A percentile compares a stretch with the other conserved stretches of the same genome.
These are phyloP conservation scores for Butorides virescens DNA, from an alignment of 2,113 vertebrate genomes.

Conservation along the genomic window DNA sequence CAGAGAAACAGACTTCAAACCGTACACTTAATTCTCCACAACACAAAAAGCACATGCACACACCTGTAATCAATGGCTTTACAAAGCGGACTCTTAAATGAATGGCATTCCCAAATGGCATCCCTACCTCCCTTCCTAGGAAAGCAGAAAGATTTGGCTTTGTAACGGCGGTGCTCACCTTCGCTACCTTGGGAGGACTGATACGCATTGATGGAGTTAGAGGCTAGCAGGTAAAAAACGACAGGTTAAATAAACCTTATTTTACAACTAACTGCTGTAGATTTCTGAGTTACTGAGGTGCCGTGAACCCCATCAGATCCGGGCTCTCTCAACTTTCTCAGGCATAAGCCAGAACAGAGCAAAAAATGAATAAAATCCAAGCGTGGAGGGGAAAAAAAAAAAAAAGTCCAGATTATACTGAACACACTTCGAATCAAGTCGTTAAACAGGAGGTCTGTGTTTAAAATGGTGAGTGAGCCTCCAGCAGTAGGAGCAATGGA, in stretches of 20 bases:
- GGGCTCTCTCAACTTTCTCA: background rate
- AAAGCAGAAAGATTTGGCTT: background rate
- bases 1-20: background rate
- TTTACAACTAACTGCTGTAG: background rate
- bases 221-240: background rate
- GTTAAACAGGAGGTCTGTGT: fast-evolving
- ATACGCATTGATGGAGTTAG: fast-evolving
- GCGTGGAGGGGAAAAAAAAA: background rate
- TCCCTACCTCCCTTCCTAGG: background rate
- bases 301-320: background rate
- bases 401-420: background rate
- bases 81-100: background rate
- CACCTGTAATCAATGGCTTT: background rate
- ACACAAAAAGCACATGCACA: background rate
- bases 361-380: background rate
- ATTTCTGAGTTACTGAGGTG: background rate
- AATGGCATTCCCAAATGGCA: background rate
- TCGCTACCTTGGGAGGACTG: background rate
- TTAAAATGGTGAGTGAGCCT: background rate
- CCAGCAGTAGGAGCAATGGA: fast-evolving
- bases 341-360: background rate
- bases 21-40: fast-evolving
- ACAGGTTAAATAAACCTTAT: background rate
- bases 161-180: fast-evolving
- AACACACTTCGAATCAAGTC: too few species aligned